Percentiles rank a stretch among this genome's conserved stretches.
These are phyloP conservation scores for Neodontobutis hainanensis DNA, from an alignment of 2,113 vertebrate species.

Conservation along the genomic window DNA sequence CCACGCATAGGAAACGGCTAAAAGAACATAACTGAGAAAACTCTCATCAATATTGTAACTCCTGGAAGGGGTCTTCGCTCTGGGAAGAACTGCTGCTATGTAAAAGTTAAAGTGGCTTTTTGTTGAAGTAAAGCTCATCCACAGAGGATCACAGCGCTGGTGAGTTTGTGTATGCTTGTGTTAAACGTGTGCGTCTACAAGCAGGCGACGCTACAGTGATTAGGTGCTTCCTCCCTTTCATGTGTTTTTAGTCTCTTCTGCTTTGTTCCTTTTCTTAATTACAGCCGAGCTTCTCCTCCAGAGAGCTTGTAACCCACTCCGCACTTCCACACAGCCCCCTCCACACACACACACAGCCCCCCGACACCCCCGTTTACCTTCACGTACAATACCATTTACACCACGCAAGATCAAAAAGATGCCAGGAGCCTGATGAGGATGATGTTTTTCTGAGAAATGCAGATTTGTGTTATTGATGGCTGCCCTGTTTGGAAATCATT, in stretches of 20 bases:
- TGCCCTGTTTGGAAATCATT: slow-evolving; percentile 78
- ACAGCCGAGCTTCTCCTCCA: slow-evolving; percentile 73
- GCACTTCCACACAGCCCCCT: slow-evolving; percentile 72
- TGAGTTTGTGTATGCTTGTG: background rate
- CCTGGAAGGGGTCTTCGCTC: background rate
- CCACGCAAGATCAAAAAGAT: slow-evolving; percentile 80
- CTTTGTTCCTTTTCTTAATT: slow-evolving; percentile 83
- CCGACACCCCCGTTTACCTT: slow-evolving; percentile 68
- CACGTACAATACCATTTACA: slow-evolving; percentile 75
- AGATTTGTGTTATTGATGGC: slow-evolving; percentile 80
- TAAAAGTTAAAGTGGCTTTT: background rate
- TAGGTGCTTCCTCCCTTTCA: slow-evolving; percentile 71
- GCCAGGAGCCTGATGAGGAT: slow-evolving; percentile 64
- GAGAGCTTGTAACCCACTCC: slow-evolving; percentile 70
- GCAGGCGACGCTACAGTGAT: slow-evolving; percentile 53
- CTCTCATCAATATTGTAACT: background rate
- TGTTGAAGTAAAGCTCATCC: background rate
- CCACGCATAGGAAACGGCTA: too few species aligned
- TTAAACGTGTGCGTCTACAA: slow-evolving; percentile 28
- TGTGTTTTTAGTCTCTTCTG: slow-evolving; percentile 76
- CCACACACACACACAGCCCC: slow-evolving; percentile 67
- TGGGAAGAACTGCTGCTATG: background rate
- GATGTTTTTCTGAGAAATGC: slow-evolving; percentile 77
- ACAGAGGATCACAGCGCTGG: background rate
- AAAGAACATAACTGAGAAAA: background rate